Percentiles rank a stretch among this genome's conserved stretches.
Evolutionary conservation across 2,113 vertebrate species (phyloP).

Genomic region (Brachyhypopomus occidentalis): DNA sequence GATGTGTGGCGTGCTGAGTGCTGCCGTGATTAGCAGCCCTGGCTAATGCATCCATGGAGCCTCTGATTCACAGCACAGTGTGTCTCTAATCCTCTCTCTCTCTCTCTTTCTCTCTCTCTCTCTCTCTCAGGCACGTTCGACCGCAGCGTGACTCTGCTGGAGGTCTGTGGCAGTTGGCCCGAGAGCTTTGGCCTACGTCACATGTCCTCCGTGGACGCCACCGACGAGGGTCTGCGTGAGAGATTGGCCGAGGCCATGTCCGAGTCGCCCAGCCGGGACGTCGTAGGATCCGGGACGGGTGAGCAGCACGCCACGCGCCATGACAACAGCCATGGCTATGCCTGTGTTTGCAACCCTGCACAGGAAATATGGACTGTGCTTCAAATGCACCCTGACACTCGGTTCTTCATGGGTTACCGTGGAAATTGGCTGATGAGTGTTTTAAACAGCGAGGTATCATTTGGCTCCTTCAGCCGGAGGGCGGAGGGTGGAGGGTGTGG

Average conservation of each 20-base stretch:
- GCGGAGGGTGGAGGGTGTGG: not conserved
- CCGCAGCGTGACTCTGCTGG: conserved; percentile 91
- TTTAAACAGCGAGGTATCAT: not conserved
- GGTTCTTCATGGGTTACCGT: not conserved
- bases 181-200: conserved; percentile 93
- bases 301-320: conserved; percentile 55
- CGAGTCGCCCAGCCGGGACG: conserved; percentile 91
- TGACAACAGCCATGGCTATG: too few species aligned
- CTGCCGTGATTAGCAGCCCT: conserved; percentile 6
- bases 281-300: conserved; percentile 95
- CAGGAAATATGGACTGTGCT: not conserved
- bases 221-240: conserved; percentile 91
- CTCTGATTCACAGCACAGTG: too few species aligned
- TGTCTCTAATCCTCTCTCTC: conserved; percentile 24
- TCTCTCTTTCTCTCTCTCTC: conserved; percentile 31
- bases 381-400: not conserved
- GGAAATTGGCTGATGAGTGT: conserved; percentile 1
- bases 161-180: conserved; percentile 97
- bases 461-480: not conserved
- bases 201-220: conserved; percentile 86
- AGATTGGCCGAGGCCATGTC: conserved; percentile 96
- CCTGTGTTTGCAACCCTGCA: not conserved
- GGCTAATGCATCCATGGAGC: not conserved
- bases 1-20: not conserved
- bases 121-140: conserved; percentile 84